These are phyloP conservation scores for Columba livia DNA, from an alignment of 2,113 vertebrate genomes.

Conservation along the genomic window DNA sequence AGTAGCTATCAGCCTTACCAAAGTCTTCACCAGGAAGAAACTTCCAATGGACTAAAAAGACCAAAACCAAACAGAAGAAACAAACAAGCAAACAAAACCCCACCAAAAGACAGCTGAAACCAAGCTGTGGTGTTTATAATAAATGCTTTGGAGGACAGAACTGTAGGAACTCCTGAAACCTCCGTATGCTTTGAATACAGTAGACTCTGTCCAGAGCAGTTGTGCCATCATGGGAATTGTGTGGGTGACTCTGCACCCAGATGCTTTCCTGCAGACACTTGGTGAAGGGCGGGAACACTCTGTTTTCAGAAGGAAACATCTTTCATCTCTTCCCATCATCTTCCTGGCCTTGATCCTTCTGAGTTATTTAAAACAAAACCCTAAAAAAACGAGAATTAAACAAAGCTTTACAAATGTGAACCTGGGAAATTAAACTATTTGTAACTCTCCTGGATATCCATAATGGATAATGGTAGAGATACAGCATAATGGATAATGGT, in stretches of 20 bases:
- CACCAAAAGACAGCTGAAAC: not conserved
- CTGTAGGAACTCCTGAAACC: not conserved
- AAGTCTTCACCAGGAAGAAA: not conserved
- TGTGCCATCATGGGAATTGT: not conserved
- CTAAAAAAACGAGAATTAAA: not conserved
- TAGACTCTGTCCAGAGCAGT: not conserved
- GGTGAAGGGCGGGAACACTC: not conserved
- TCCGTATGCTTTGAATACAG: not conserved
- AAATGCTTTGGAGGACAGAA: not conserved
- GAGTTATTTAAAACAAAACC: not conserved
- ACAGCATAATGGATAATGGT: not conserved
- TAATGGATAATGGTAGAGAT: not conserved
- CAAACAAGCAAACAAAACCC: too few relatives aligned
- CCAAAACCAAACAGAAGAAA: too few relatives aligned
- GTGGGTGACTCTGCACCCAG: not conserved
- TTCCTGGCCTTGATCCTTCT: not conserved
- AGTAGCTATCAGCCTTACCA: not conserved
- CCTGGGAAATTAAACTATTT: not conserved
- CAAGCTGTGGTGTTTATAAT: not conserved
- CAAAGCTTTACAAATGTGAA: not conserved
- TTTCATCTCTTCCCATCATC: not conserved
- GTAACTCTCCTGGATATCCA: not conserved
- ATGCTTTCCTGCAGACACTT: not conserved
- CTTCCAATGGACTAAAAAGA: not conserved
- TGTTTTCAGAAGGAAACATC: not conserved